Base-by-base conservation (phyloP, 2,113 vertebrate species). In the Heteronetta atricapilla region DNA sequence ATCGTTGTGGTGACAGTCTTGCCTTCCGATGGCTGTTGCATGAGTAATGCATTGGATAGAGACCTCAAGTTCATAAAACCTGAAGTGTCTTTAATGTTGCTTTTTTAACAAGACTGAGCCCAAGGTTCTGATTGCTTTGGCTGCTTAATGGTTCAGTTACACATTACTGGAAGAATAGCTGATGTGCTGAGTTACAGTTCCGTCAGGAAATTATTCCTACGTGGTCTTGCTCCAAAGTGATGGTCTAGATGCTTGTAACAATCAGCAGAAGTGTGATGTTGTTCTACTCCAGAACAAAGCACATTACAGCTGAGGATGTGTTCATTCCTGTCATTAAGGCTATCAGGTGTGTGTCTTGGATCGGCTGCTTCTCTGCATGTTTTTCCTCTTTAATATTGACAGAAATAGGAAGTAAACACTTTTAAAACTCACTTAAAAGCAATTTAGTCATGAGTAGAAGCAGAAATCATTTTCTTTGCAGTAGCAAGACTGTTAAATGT, bases 401-500 rank as follows among this genome's bases (percentile, higher is more conserved):
- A 88, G 26, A 88, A 86, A 52, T 4, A 8, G 33, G 40, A 91
- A 74, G 52, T 60, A 83, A 81, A 68, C 0, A 0, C 26, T 79
- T 86, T 48, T 82, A 46, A 88, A 82, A 72, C 29, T 82, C 22
- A 79, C 36, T 33, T 86, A 13, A 42, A 93, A 86, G 48, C 3
- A 0, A 21, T 93, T 67, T 75, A 82, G 22, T 90, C 12, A 8
- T 40, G 67, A 82, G 26, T 75, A n/a, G 75, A 94, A 76, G 62
- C 56, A 70, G 79, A 87, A 88, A 36, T 53, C 19, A 89, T 94
- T 85, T 95, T 58, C n/a, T 88, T 74, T 86, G 67, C 38, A 36
- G 46, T 74, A 68, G 53, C 52, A 90, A 64, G 74, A 63, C 55
- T 59, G 34, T 48, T 33, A 22, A 50, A 18, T 52, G 20, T 76